Percentiles rank a stretch among this genome's conserved stretches.
phyloP scores from a whole-genome alignment of 2,888 invertebrate genomes.

The Amphimallon solstitiale region DNA sequence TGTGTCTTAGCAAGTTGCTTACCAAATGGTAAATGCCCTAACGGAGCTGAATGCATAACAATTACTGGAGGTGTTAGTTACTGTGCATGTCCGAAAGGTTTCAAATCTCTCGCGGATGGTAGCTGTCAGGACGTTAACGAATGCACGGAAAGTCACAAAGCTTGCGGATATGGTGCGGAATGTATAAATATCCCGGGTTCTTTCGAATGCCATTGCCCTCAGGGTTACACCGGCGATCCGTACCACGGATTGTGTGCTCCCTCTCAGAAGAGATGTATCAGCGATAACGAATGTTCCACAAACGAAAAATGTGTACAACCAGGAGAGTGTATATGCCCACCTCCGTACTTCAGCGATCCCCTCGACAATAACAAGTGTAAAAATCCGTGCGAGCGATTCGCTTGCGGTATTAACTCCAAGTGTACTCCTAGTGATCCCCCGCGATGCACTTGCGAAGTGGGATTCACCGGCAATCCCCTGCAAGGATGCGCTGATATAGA shows the following conservation, averaged over 20 bases:
- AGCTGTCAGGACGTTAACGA: conserved; percentile 89
- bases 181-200: conserved; percentile 84
- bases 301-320: conserved; percentile 94
- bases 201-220: conserved; percentile 83
- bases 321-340: conserved; percentile 90
- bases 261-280: conserved; percentile 83
- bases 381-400: conserved; percentile 90
- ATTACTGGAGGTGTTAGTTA: conserved; percentile 92
- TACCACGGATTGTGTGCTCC: conserved; percentile 84
- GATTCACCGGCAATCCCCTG: conserved; percentile 87
- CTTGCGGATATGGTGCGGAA: conserved; percentile 88
- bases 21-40: conserved; percentile 81
- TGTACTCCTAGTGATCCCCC: conserved; percentile 91
- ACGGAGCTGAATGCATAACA: conserved; percentile 89
- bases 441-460: conserved; percentile 86
- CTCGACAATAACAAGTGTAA: conserved; percentile 87
- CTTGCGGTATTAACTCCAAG: conserved; percentile 89
- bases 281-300: conserved; percentile 82
- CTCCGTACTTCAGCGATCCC: conserved; percentile 88
- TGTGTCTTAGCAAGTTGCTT: conserved; percentile 88
- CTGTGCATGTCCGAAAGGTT: conserved; percentile 92
- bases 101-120: conserved; percentile 76
- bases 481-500: conserved; percentile 87
- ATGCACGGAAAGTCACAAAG: conserved; percentile 78
- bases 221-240: conserved; percentile 83